Evolutionary conservation across 2,113 vertebrate species (phyloP).

Genomic region (Sterna hirundo): DNA sequence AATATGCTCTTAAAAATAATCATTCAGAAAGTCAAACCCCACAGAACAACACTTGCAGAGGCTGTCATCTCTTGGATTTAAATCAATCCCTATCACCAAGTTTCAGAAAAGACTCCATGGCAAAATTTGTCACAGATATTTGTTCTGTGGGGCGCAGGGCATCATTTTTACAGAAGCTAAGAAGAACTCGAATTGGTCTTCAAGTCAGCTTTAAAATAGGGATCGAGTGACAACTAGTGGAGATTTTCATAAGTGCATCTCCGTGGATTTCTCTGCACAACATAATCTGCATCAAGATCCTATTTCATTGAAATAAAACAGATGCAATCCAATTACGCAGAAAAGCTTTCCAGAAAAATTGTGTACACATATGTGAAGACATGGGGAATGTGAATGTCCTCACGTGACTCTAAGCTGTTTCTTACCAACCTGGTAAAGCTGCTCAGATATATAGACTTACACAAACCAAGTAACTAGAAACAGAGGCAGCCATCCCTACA

Average conservation of each 20-base stretch:
- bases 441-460: too few relatives aligned
- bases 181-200: not conserved
- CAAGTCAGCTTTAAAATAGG: conserved; percentile 37
- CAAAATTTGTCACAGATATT: not conserved
- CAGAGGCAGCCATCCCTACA: not conserved
- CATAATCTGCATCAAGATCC: not conserved
- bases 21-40: not conserved
- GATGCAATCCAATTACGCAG: accelerated
- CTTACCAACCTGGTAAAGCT: not conserved
- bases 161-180: not conserved
- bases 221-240: conserved; percentile 72
- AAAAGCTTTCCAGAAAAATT: not conserved
- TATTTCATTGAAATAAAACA: not conserved
- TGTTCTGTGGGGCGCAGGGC: not conserved
- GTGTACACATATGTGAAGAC: accelerated
- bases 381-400: not conserved
- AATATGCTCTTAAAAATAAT: accelerated
- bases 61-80: not conserved
- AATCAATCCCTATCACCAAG: not conserved
- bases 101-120: not conserved
- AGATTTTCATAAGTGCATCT: not conserved
- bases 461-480: not conserved
- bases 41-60: not conserved
- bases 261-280: not conserved
- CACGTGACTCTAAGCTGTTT: not conserved